phyloP scores from a whole-genome alignment of 1,140 invertebrate species.

The Solenopsis invicta region DNA sequence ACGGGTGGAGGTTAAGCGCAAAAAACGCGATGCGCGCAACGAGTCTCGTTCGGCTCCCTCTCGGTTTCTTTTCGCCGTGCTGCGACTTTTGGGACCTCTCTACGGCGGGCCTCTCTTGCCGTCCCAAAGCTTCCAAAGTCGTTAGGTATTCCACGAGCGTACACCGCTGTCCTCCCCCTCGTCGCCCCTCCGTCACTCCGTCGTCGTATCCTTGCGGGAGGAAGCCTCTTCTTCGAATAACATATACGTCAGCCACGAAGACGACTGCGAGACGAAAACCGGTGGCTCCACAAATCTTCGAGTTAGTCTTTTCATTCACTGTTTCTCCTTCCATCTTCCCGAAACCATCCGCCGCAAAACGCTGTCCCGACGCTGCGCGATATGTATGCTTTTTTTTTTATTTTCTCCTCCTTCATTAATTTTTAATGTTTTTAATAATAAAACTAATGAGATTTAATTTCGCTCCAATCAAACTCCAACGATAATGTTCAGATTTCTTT shows the following conservation, averaged over 20 bases:
- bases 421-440: background rate
- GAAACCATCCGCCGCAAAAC: conserved; percentile 37
- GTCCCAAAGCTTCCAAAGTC: conserved; percentile 69
- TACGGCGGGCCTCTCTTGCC: conserved; percentile 34
- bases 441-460: background rate
- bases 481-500: background rate
- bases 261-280: conserved; percentile 74
- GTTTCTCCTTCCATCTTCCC: conserved; percentile 40
- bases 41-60: conserved; percentile 50
- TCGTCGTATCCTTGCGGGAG: conserved; percentile 10
- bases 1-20: conserved; percentile 75
- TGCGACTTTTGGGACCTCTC: conserved; percentile 56
- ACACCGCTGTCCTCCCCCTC: conserved; percentile 30
- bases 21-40: conserved; percentile 82
- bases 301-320: conserved; percentile 70
- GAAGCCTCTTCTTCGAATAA: conserved; percentile 74
- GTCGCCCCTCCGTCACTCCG: conserved; percentile 53
- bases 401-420: background rate
- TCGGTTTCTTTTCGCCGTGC: conserved; percentile 29
- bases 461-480: background rate
- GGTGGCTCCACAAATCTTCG: conserved; percentile 63
- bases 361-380: conserved; percentile 1
- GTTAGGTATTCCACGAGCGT: conserved; percentile 85
- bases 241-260: conserved; percentile 73
- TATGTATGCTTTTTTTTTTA: background rate